Conservation (phyloP, 2,113 vertebrate genomes). For the Peromyscus maniculatus region DNA sequence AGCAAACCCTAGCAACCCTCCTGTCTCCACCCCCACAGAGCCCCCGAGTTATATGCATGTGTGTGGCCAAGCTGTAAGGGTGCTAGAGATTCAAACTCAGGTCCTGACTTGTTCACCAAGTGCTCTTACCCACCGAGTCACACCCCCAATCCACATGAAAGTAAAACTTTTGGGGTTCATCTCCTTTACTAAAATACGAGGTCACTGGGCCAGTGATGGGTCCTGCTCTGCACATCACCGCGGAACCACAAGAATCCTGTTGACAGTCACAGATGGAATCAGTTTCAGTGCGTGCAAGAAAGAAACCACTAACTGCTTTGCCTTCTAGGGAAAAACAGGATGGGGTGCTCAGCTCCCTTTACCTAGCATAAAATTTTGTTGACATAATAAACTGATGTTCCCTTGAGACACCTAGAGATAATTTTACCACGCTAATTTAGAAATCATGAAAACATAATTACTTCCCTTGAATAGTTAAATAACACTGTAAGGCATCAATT, state of each 20-base stretch:
- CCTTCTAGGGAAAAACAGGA: not conserved
- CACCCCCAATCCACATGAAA: not conserved
- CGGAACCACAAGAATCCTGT: not conserved
- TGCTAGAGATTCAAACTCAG: not conserved
- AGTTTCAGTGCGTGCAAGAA: not conserved
- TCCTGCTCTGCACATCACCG: not conserved
- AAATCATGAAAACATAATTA: conserved; percentile 86
- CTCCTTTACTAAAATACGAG: not conserved
- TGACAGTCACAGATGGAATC: not conserved
- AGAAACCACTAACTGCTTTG: not conserved
- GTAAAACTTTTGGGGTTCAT: not conserved
- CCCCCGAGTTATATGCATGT: not conserved
- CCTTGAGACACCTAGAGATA: conserved; percentile 78
- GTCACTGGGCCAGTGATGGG: not conserved
- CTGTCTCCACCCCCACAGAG: not conserved
- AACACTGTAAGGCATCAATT: conserved; percentile 76
- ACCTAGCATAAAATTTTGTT: conserved; percentile 80
- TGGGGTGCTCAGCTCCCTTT: conserved; percentile 68
- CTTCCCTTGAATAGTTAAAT: conserved; percentile 82
- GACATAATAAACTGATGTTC: conserved; percentile 83
- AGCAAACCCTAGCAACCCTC: too few species aligned
- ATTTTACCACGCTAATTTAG: conserved; percentile 83
- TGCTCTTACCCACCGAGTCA: not conserved
- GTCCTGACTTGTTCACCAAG: not conserved
- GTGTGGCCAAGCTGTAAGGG: not conserved